Conservation (phyloP, 2,888 invertebrate genomes). For the Cryptocheilus praepositus region DNA sequence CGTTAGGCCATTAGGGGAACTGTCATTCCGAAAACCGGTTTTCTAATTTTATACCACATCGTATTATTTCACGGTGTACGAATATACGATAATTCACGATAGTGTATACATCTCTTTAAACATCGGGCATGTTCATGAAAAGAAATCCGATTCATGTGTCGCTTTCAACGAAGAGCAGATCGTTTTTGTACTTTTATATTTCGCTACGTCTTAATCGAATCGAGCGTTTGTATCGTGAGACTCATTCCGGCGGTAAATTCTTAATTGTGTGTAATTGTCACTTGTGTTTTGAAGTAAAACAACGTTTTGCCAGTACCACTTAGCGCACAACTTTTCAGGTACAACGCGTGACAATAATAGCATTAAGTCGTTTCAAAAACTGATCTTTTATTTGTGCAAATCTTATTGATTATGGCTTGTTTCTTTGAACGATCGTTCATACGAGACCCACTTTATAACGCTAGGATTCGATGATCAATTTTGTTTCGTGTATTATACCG, state of each 20-base stretch:
- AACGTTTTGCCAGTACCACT: constrained; percentile 12
- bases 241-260: constrained; percentile 11
- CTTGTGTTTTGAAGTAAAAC: constrained; percentile 23
- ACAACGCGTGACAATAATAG: constrained; percentile 53
- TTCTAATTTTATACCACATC: constrained; percentile 22
- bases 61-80: constrained; percentile 11
- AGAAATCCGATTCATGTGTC: constrained; percentile 23
- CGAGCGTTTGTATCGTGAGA: background rate
- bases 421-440: no score
- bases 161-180: constrained; percentile 38
- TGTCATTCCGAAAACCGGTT: background rate
- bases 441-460: no score
- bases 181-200: constrained; percentile 62
- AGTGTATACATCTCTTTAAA: background rate
- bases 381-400: no score
- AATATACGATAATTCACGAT: constrained; percentile 10
- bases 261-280: constrained; percentile 19
- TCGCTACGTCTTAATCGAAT: constrained; percentile 20
- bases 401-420: no score
- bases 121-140: constrained; percentile 22
- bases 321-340: constrained; percentile 33
- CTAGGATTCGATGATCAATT: no score
- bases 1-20: background rate
- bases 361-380: constrained; percentile 33
- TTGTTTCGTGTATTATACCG: no score